Percentiles rank a stretch among this genome's conserved stretches.
Conservation (phyloP, 2,113 vertebrate species). For the Rhagologus leucostigma region DNA sequence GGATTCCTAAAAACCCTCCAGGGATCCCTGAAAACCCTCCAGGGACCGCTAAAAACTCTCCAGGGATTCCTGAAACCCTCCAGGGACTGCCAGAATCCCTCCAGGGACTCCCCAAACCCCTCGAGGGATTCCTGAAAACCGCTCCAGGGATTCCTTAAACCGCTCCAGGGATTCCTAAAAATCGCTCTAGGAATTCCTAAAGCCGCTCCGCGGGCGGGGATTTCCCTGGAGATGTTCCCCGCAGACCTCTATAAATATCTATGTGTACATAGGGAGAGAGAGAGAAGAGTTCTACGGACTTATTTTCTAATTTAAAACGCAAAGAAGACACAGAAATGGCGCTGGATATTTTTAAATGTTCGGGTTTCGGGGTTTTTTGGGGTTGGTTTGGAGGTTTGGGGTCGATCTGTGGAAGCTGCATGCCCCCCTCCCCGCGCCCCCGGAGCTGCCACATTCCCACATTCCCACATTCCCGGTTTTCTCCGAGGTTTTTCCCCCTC, state of each 20-base stretch:
- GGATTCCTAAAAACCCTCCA: too few relatives aligned
- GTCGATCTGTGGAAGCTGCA: neutral
- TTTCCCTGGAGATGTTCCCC: slow-evolving; percentile 59
- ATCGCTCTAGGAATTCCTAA: neutral
- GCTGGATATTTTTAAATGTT: neutral
- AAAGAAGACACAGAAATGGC: slow-evolving; percentile 10
- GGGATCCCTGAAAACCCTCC: too few relatives aligned
- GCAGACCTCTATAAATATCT: slow-evolving; percentile 73
- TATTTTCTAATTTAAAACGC: slow-evolving; percentile 81
- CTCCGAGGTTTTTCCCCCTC: neutral
- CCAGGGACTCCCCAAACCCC: neutral
- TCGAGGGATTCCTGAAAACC: neutral
- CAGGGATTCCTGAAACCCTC: neutral
- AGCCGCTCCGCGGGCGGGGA: neutral
- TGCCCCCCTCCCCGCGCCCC: too few relatives aligned
- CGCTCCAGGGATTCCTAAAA: neutral
- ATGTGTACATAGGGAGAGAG: slow-evolving; percentile 71
- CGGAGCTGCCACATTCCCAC: neutral
- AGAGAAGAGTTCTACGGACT: slow-evolving; percentile 71
- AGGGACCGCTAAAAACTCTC: neutral
- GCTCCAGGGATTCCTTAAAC: too few relatives aligned
- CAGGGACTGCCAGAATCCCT: neutral
- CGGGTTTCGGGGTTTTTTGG: too few relatives aligned
- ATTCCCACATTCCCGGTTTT: neutral
- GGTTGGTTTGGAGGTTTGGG: neutral